Conservation (phyloP, 2,797 vertebrate genomes). For the Leptatherina wallacei region DNA sequence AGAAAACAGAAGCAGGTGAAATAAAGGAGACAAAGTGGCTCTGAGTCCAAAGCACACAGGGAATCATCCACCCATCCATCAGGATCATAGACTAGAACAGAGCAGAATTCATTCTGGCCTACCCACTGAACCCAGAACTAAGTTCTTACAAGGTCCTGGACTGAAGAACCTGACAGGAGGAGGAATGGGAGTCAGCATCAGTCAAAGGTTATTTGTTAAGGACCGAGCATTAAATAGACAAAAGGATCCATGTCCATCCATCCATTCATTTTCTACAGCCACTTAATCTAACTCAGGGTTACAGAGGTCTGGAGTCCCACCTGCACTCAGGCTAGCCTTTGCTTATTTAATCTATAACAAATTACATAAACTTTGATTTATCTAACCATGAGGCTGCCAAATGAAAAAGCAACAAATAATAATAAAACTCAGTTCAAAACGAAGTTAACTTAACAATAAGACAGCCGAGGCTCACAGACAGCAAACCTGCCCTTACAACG, state of each 20-base stretch:
- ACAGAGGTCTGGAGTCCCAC: no score
- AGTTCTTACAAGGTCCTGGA: not conserved
- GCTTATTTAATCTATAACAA: not conserved
- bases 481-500: not conserved
- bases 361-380: not conserved
- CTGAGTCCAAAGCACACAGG: not conserved
- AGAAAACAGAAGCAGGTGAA: not conserved
- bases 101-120: not conserved
- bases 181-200: not conserved
- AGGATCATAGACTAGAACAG: not conserved
- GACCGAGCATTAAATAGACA: not conserved
- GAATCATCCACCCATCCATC: not conserved
- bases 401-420: not conserved
- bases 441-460: not conserved
- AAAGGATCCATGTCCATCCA: not conserved
- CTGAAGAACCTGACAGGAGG: not conserved
- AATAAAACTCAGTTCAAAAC: not conserved
- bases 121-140: not conserved
- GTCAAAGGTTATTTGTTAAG: not conserved
- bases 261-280: no score
- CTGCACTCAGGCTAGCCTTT: no score
- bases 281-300: no score
- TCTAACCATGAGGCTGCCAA: not conserved
- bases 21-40: not conserved
- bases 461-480: not conserved